These are phyloP conservation scores for Dromius quadrimaculatus DNA, from an alignment of 2,888 invertebrate genomes.

Conservation along the genomic window DNA sequence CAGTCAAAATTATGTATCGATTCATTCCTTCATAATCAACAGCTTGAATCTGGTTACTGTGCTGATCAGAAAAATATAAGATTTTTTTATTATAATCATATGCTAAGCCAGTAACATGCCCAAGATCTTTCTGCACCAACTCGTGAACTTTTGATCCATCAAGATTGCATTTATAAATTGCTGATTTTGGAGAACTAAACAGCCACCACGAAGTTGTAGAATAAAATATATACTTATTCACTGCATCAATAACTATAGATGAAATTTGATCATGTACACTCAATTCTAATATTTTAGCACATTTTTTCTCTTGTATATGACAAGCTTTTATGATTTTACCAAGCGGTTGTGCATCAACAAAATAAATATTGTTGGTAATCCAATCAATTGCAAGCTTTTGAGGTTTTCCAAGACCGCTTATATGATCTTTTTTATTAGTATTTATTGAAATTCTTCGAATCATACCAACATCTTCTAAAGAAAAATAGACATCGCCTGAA, in stretches of 20 bases:
- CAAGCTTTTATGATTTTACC: slow-evolving; percentile 68
- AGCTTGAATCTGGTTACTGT: slow-evolving; percentile 68
- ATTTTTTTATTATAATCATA: slow-evolving; percentile 71
- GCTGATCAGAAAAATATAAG: slow-evolving; percentile 83
- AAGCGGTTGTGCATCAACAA: slow-evolving; percentile 65
- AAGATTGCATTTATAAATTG: slow-evolving; percentile 69
- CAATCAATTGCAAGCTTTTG: slow-evolving; percentile 78
- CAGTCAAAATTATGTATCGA: slow-evolving; percentile 66
- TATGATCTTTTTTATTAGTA: slow-evolving; percentile 62
- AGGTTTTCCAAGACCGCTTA: slow-evolving; percentile 68
- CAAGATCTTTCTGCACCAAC: slow-evolving; percentile 61
- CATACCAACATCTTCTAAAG: slow-evolving; percentile 65
- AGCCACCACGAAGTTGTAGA: slow-evolving; percentile 66
- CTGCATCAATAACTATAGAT: slow-evolving; percentile 75
- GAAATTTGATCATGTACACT: slow-evolving; percentile 69
- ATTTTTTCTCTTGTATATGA: slow-evolving; percentile 69
- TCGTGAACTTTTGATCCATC: slow-evolving; percentile 69
- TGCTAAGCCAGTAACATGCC: slow-evolving; percentile 66
- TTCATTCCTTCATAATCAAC: slow-evolving; percentile 67
- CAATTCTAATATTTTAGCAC: slow-evolving; percentile 70
- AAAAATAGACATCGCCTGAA: slow-evolving; percentile 68
- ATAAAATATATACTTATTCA: slow-evolving; percentile 72
- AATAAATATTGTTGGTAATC: slow-evolving; percentile 80
- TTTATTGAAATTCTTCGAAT: slow-evolving; percentile 65
- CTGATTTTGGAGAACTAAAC: slow-evolving; percentile 66